Evolutionary conservation across 35 echinoderm and acorn worm species (phyloP).

Genomic region (Anneissia japonica): DNA sequence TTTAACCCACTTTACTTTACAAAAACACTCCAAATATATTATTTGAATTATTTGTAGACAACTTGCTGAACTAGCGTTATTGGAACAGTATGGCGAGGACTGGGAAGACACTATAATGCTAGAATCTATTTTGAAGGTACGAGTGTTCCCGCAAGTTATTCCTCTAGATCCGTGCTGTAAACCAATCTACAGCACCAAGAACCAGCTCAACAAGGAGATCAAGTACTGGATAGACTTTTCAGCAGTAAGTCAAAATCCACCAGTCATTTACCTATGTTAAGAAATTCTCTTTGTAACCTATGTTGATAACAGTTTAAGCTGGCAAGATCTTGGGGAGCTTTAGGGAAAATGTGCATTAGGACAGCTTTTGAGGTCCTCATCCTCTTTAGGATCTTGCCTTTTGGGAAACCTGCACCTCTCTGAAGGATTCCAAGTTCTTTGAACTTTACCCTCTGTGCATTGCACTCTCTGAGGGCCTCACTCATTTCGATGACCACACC

Average conservation of each 20-base stretch:
- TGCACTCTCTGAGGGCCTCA: no score
- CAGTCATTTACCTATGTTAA: neutral
- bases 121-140: slow-evolving; percentile 53
- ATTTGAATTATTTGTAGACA: slow-evolving; percentile 41
- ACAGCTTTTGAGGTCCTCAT: no score
- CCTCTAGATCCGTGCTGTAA: slow-evolving; percentile 81
- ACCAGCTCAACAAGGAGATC: slow-evolving; percentile 68
- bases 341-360: no score
- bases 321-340: no score
- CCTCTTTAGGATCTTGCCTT: no score
- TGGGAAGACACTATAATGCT: slow-evolving; percentile 63
- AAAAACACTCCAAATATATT: neutral
- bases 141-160: slow-evolving; percentile 62
- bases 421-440: no score
- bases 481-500: no score
- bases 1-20: no score
- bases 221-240: slow-evolving; percentile 97
- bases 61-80: slow-evolving; percentile 61
- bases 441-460: no score
- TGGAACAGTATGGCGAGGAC: slow-evolving; percentile 71
- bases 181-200: slow-evolving; percentile 81
- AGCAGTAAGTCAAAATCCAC: slow-evolving; percentile 42
- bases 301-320: no score
- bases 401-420: no score
- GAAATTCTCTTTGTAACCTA: no score